phyloP scores from a whole-genome alignment of 2,113 vertebrate genomes.

The Oreamnos americanus region DNA sequence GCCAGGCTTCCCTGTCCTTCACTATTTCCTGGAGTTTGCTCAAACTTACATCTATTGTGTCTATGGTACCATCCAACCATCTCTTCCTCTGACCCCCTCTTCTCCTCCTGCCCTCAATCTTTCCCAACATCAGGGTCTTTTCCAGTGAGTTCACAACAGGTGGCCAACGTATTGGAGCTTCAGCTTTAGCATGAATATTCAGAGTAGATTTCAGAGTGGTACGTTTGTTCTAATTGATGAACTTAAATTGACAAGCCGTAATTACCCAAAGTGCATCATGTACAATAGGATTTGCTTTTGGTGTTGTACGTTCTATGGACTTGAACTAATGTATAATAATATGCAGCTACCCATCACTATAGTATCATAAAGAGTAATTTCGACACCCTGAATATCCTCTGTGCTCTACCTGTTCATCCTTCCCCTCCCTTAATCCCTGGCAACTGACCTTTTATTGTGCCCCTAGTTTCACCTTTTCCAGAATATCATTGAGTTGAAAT shows the following conservation, averaged over 20 bases:
- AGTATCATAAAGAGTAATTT: background rate
- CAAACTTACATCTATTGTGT: background rate
- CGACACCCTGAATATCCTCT: background rate
- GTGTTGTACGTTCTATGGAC: background rate
- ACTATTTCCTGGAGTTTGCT: background rate
- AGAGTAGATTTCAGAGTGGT: background rate
- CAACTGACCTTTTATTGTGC: background rate
- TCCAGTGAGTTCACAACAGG: background rate
- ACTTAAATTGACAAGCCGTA: background rate
- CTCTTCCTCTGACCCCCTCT: background rate
- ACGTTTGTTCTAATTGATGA: background rate
- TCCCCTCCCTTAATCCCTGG: background rate
- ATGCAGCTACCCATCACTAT: background rate
- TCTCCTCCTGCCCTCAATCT: background rate
- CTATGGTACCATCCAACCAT: background rate
- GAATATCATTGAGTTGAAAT: background rate
- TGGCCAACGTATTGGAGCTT: background rate
- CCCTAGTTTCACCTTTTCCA: background rate
- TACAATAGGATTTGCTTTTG: background rate
- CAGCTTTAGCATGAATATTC: background rate
- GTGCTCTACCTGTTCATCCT: background rate
- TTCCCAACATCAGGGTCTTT: background rate
- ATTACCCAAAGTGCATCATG: background rate
- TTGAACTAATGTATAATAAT: background rate
- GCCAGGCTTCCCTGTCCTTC: background rate